phyloP scores from a whole-genome alignment of 2,113 vertebrate genomes.

The Carlito syrichta region DNA sequence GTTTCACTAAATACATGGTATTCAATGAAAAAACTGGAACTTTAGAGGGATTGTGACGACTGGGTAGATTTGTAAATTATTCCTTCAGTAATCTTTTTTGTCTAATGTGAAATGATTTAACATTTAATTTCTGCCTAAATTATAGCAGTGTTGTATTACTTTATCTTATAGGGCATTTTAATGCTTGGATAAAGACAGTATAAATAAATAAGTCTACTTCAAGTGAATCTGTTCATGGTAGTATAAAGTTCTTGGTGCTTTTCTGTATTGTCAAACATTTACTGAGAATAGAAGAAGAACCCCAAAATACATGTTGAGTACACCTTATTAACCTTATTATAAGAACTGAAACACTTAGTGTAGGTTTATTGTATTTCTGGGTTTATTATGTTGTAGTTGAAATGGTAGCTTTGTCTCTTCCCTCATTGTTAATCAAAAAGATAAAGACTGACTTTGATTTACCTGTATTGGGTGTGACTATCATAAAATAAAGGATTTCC shows the following conservation, averaged over 20 bases:
- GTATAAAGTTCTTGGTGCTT: constrained; percentile 7
- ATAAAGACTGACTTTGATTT: background rate
- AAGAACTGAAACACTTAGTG: background rate
- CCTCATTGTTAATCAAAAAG: constrained; percentile 2
- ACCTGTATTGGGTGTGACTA: background rate
- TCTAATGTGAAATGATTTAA: constrained; percentile 21
- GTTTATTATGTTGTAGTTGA: background rate
- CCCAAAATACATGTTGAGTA: background rate
- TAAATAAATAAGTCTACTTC: constrained; percentile 33
- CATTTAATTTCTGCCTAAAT: constrained; percentile 30
- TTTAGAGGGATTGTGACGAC: background rate
- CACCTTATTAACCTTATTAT: background rate
- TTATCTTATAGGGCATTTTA: constrained; percentile 20
- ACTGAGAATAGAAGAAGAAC: background rate
- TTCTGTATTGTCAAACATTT: background rate
- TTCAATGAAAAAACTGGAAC: background rate
- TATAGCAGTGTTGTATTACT: background rate
- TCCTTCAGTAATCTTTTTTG: background rate
- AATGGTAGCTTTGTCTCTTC: background rate
- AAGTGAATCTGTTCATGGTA: background rate
- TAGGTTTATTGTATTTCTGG: background rate
- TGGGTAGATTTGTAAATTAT: constrained; percentile 6
- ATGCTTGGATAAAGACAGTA: background rate
- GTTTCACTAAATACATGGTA: background rate
- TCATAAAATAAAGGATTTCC: constrained; percentile 26